Conservation (phyloP, 2,113 vertebrate species). For the Actenoides lindsayi region DNA sequence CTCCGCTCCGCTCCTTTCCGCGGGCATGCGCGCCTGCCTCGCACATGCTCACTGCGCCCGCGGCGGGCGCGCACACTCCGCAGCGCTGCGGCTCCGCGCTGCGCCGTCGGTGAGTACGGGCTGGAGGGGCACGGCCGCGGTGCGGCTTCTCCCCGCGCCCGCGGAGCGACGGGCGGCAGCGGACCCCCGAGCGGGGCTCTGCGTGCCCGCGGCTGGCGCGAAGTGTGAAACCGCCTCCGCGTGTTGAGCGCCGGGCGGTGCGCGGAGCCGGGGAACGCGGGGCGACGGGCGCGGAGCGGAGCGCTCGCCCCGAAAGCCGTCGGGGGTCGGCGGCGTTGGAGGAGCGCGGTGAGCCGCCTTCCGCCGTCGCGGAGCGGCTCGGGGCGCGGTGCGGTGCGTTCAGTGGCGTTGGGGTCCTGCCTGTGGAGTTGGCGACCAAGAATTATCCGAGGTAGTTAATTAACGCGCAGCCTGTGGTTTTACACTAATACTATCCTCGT, state of each 20-base stretch:
- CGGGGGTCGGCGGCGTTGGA: neutral
- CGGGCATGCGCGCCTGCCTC: slow-evolving; percentile 31
- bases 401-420: neutral
- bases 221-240: neutral
- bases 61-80: slow-evolving; percentile 28
- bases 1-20: neutral
- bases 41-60: slow-evolving; percentile 54
- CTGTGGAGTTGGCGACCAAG: fast-evolving
- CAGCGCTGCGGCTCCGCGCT: neutral
- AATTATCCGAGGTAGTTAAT: neutral
- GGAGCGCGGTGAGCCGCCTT: neutral
- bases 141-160: neutral
- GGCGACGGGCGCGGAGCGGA: neutral
- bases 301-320: neutral
- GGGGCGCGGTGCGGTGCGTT: neutral
- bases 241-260: neutral
- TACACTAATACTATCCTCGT: too few species aligned
- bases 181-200: neutral
- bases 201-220: neutral
- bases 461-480: neutral
- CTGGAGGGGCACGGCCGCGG: neutral
- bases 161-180: neutral
- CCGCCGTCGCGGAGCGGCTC: neutral
- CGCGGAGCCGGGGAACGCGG: neutral
- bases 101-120: slow-evolving; percentile 49